phyloP scores from a whole-genome alignment of 2,888 invertebrate species.

The Meghimatium bilineatum region DNA sequence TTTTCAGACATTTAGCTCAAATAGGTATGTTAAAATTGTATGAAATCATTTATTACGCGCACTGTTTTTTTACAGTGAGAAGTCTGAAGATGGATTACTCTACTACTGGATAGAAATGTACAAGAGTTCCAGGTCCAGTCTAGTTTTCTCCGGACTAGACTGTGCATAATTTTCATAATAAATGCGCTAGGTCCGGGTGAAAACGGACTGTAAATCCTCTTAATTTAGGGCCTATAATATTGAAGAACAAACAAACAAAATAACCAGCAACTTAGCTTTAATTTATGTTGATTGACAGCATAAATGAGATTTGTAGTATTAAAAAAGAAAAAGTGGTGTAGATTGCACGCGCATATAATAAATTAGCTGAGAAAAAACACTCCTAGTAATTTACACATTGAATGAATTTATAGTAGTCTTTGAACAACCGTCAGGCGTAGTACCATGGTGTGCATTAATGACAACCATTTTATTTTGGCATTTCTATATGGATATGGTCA shows the following conservation, averaged over 20 bases:
- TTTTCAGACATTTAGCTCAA: not conserved
- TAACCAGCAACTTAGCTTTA: too few relatives aligned
- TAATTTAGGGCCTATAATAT: not conserved
- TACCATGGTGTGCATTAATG: too few relatives aligned
- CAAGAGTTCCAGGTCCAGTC: not conserved
- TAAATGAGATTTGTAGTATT: too few relatives aligned
- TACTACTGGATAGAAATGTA: not conserved
- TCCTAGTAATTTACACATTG: too few relatives aligned
- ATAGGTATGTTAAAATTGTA: not conserved
- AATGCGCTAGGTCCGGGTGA: constrained; percentile 16
- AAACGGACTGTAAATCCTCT: constrained; percentile 11
- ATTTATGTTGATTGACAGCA: too few relatives aligned
- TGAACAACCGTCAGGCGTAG: too few relatives aligned
- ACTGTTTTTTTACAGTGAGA: not conserved
- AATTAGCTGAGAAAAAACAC: too few relatives aligned
- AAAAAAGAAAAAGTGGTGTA: too few relatives aligned
- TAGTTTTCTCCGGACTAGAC: constrained; percentile 36
- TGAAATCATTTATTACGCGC: not conserved
- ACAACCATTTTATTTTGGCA: too few relatives aligned
- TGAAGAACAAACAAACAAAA: not conserved
- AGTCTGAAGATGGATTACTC: not conserved
- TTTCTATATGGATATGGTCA: too few relatives aligned
- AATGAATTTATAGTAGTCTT: too few relatives aligned
- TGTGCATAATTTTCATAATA: constrained; percentile 35
- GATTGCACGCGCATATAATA: too few relatives aligned